Conservation (phyloP, 2,797 vertebrate species). For the Phrynocephalus guinanensis region DNA sequence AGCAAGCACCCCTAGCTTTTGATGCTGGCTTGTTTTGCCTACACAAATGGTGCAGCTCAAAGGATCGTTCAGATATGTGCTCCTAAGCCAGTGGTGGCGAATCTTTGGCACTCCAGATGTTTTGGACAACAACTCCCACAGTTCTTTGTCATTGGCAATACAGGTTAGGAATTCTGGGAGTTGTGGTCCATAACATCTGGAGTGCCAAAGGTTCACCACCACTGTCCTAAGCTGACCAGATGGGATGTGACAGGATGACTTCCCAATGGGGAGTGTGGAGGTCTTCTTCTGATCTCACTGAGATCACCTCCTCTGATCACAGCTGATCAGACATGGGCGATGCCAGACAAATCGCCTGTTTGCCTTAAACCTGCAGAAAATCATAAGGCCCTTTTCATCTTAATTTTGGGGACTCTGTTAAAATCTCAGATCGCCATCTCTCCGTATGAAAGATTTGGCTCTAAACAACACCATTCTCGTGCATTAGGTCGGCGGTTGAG, state of each 20-base stretch:
- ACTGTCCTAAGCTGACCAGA: too few species aligned
- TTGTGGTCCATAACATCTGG: too few species aligned
- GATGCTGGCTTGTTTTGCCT: not conserved
- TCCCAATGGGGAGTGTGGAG: slow-evolving; percentile 11
- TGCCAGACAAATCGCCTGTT: slow-evolving; percentile 42
- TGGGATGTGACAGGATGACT: not conserved
- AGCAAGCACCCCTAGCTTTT: not conserved
- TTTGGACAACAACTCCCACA: too few species aligned
- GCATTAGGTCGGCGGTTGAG: slow-evolving; percentile 39
- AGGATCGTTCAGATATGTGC: not conserved
- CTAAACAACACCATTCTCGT: slow-evolving; percentile 49
- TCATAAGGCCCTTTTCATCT: not conserved
- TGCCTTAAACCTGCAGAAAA: slow-evolving; percentile 41
- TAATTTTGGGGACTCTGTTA: slow-evolving; percentile 51
- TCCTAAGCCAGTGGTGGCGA: too few species aligned
- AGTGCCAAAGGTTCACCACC: too few species aligned
- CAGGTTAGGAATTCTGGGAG: too few species aligned
- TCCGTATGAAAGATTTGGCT: slow-evolving; percentile 54
- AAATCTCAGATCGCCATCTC: slow-evolving; percentile 31
- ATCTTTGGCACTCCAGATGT: too few species aligned
- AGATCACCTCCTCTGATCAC: slow-evolving; percentile 34
- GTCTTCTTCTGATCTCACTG: slow-evolving; percentile 13
- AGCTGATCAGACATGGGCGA: slow-evolving; percentile 28
- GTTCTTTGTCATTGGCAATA: too few species aligned
- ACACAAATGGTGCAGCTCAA: not conserved